Base-by-base conservation (phyloP, 2,113 vertebrate genomes). In the Scomber japonicus region DNA sequence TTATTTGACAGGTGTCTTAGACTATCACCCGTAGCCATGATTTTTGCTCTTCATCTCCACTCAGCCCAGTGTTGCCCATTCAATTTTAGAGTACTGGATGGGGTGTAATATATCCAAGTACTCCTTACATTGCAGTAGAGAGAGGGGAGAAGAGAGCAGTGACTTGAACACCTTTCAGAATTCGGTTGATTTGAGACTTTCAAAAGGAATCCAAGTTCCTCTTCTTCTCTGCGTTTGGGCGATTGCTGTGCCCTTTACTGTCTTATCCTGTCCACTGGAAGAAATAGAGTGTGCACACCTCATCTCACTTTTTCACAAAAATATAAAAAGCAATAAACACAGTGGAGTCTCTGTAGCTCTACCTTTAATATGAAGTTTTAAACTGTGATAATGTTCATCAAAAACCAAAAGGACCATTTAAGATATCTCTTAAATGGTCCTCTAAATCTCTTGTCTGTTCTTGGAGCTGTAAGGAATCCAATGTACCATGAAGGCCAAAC, bases 91-190 rank as follows among this genome's bases (percentile, higher is more conserved):
- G 16, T 13, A 30, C 59, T 24, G 30, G 66, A 57, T 35, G 57
- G 8, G n/a, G 73, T 54, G 54, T 45, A 56, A 13, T 69, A 19
- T 59, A 60, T 76, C 54, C 14, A 64, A 85, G 82, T 55, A 65
- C 65, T 72, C 81, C 70, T 73, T 73, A n/a, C 3, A n/a, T 79
- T 75, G 48, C n/a, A 71, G 78, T 30, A 54, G 74, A 48, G 70
- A 49, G 46, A 71, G 46, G 56, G 45, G 53, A 60, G 72, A 50
- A 44, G 67, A 67, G 62, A 75, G 70, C 21, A 54, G 63, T 72
- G 71, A 84, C 85, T 89, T 82, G 13, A 74, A 64, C 55, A 68
- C 19, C 63, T 81, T 83, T 81, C 24, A 80, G 59, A 49, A 19
- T 50, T 63, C 44, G 72, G 45, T 56, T 82, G 67, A 87, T 82